Conservation (phyloP, 2,113 vertebrate genomes). For the Scomber japonicus region DNA sequence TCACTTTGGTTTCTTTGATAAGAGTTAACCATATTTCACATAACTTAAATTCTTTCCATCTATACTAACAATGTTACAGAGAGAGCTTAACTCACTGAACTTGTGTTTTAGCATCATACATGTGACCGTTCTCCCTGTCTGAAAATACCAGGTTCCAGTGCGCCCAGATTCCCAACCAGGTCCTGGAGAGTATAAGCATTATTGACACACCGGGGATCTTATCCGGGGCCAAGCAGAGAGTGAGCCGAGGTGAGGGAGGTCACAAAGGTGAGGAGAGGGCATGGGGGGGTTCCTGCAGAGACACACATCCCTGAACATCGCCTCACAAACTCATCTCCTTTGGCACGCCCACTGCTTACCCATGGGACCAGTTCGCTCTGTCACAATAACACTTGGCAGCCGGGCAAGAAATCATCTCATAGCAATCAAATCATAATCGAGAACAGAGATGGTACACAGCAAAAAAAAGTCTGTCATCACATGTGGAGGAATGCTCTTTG, state of each 20-base stretch:
- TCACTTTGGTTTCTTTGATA: conserved; percentile 62
- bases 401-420: conserved; percentile 16
- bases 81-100: conserved; percentile 9
- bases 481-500: conserved; percentile 50
- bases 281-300: conserved; percentile 48
- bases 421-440: conserved; percentile 51
- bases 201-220: conserved; percentile 93
- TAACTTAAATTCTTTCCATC: conserved; percentile 48
- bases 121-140: not conserved
- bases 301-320: conserved; percentile 52
- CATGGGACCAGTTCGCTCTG: conserved; percentile 56
- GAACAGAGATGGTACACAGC: conserved; percentile 35
- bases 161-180: conserved; percentile 92
- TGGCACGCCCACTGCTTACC: conserved; percentile 73
- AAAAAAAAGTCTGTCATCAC: conserved; percentile 24
- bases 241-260: conserved; percentile 89
- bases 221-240: conserved; percentile 92
- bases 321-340: conserved; percentile 67
- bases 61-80: not conserved
- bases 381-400: conserved; percentile 66
- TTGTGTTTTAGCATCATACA: not conserved
- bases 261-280: conserved; percentile 77
- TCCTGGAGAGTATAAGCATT: conserved; percentile 94
- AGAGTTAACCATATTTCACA: conserved; percentile 46
- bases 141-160: conserved; percentile 89